Evolutionary conservation across 2,797 vertebrate genomes (phyloP).

Genomic region (Pygocentrus nattereri): DNA sequence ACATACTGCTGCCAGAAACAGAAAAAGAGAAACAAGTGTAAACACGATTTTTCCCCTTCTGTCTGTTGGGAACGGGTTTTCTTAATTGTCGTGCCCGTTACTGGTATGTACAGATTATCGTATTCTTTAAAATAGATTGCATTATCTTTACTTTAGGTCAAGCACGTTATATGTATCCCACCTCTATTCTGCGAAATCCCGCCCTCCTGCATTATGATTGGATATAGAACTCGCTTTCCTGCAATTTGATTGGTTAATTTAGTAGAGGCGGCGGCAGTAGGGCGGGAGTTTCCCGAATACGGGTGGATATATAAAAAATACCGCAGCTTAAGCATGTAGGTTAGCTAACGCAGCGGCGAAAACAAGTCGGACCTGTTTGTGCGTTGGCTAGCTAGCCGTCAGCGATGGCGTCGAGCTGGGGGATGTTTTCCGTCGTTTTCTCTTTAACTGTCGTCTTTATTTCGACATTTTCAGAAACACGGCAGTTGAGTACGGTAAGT

Average conservation of each 20-base stretch:
- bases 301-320: background rate
- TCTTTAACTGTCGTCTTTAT: background rate
- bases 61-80: no score
- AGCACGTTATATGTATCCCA: no score
- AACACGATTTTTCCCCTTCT: no score
- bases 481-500: slow-evolving; percentile 30
- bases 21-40: no score
- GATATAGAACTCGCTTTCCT: background rate
- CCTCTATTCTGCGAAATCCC: background rate
- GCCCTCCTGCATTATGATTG: background rate
- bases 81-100: no score
- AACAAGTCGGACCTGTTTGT: background rate
- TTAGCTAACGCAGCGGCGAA: background rate
- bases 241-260: background rate
- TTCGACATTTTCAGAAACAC: slow-evolving; percentile 13
- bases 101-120: no score
- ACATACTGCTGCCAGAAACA: no score
- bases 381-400: background rate
- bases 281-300: background rate
- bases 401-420: slow-evolving; percentile 31
- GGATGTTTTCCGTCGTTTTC: background rate
- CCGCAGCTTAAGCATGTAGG: background rate
- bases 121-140: no score
- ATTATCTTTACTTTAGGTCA: no score
- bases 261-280: background rate